Percentiles rank a stretch among this genome's conserved stretches.
Conservation (phyloP, 2,797 vertebrate genomes). For the Hemibagrus guttatus region DNA sequence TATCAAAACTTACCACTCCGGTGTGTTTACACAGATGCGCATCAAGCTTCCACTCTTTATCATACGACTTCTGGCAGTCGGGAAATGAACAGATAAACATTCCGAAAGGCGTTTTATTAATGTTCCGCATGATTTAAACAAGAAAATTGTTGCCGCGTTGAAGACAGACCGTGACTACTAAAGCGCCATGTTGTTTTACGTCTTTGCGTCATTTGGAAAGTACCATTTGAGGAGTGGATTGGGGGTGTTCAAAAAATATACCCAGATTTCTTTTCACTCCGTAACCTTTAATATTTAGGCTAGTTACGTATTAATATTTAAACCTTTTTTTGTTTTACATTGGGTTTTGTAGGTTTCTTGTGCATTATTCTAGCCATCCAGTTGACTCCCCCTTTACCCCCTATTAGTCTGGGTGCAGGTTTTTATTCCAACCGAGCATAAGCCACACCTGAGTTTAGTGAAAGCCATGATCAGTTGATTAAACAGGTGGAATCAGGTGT, state of each 20-base stretch:
- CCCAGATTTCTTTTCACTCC: neutral
- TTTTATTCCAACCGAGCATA: too few species aligned
- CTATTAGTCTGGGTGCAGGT: too few species aligned
- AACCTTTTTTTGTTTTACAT: neutral
- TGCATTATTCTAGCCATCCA: neutral
- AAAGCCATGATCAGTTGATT: too few species aligned
- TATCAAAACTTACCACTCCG: conserved; percentile 73
- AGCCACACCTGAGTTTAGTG: too few species aligned
- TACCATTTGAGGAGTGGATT: neutral
- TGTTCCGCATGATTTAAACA: conserved; percentile 14
- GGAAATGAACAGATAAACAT: conserved; percentile 85
- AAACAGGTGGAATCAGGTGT: too few species aligned
- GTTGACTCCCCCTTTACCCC: too few species aligned
- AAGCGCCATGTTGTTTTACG: neutral
- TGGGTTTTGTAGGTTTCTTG: neutral
- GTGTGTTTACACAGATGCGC: conserved; percentile 90
- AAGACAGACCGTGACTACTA: neutral
- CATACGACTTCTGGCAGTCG: conserved; percentile 79
- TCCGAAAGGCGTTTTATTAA: neutral
- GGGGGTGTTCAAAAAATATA: neutral
- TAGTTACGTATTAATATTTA: neutral
- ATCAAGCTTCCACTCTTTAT: conserved; percentile 85
- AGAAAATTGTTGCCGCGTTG: neutral
- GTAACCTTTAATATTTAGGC: neutral
- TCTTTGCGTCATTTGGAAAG: neutral